Base-by-base conservation (phyloP, 1,140 invertebrate genomes). In the Sinella curviseta region DNA sequence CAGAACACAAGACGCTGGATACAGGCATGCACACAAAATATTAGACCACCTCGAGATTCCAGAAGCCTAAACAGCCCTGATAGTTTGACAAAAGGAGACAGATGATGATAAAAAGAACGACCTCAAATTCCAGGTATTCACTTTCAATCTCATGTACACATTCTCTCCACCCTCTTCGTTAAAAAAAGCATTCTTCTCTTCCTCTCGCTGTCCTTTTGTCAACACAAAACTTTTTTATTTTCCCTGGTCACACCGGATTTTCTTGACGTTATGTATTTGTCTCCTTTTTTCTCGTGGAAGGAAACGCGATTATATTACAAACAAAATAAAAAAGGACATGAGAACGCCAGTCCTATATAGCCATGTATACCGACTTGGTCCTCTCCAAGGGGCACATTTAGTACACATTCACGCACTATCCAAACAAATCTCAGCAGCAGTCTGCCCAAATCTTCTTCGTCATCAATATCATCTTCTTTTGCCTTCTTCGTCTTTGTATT, bases 341-440 rank as follows among this genome's bases (percentile, higher is more conserved):
- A 48, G 39, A 4, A 48, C 39, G 17, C 4, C 39, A 48, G 39
- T 17, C 4, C n/a, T n/a, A n/a, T n/a, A n/a, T n/a, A n/a, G n/a
- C n/a, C n/a, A n/a, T n/a, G n/a, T n/a, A n/a, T n/a, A n/a, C n/a
- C n/a, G n/a, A n/a, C n/a, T n/a, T n/a, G n/a, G 8, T 48, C 39
- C 39, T 17, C 16, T 65, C 57, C 14, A 16, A 26, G 57, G 57
- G 16, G 57, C 57, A 65, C 16, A 65, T 26, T 48, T 48, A 48
- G 8, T 48, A 48, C 20, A 48, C 14, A 60, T n/a, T 70, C 26
- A 31, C 24, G 14, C 26, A 33, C 65, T 70, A 70, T 31, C 65
- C 65, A 70, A 70, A 70, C 65, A 70, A 70, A 70, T 70, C 65
- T 70, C 65, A 70, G 65, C 65, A 70, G 65, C 31, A 31, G 65